phyloP scores from a whole-genome alignment of 2,888 invertebrate species.

The Ophion ellenae region DNA sequence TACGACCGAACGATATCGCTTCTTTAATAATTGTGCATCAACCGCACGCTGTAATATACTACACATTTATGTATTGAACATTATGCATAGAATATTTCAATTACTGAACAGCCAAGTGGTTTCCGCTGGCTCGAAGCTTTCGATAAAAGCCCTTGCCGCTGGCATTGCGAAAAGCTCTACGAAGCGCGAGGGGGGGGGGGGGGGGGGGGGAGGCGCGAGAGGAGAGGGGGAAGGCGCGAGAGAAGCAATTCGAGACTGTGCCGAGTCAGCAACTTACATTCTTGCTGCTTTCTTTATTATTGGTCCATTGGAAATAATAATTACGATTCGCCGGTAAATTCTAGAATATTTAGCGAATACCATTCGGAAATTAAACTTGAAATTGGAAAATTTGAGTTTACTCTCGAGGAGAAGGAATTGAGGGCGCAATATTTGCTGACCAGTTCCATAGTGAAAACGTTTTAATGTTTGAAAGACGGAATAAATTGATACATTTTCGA shows the following conservation, averaged over 20 bases:
- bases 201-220: conserved; percentile 52
- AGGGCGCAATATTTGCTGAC: background rate
- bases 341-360: background rate
- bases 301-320: conserved; percentile 43
- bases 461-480: background rate
- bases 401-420: background rate
- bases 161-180: conserved; percentile 51
- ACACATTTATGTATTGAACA: conserved; percentile 30
- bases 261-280: conserved; percentile 44
- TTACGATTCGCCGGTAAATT: conserved; percentile 36
- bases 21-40: conserved; percentile 41
- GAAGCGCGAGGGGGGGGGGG: conserved; percentile 45
- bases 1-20: conserved; percentile 19
- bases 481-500: too few species aligned
- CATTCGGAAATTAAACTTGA: background rate
- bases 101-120: conserved; percentile 48
- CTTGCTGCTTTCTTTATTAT: conserved; percentile 33
- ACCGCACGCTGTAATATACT: conserved; percentile 20
- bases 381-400: background rate
- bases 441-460: background rate
- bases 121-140: conserved; percentile 52
- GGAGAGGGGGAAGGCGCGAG: conserved; percentile 69
- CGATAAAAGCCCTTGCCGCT: conserved; percentile 50
- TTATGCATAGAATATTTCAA: conserved; percentile 56
- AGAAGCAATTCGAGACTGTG: conserved; percentile 77